Conservation (phyloP, 2,888 invertebrate genomes). For the Tubulanus polymorphus region DNA sequence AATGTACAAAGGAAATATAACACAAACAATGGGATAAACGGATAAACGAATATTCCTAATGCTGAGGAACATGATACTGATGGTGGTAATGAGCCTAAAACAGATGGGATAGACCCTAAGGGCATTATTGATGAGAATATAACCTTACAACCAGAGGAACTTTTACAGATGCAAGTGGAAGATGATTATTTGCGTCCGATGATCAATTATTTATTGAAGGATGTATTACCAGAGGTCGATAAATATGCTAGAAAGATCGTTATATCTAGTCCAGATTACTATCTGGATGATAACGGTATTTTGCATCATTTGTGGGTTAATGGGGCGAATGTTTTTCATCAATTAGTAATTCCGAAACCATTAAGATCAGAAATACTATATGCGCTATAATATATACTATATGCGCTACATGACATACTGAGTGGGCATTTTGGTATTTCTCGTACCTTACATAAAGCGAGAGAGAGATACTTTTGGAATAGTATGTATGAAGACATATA, state of each 20-base stretch:
- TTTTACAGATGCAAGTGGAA: neutral
- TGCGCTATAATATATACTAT: neutral
- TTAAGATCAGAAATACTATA: neutral
- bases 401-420: too few species aligned
- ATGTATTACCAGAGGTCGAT: neutral
- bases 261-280: neutral
- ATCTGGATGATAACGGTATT: neutral
- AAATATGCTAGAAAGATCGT: neutral
- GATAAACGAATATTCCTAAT: too few species aligned
- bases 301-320: neutral
- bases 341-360: neutral
- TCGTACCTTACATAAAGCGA: neutral
- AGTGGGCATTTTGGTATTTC: neutral
- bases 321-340: neutral
- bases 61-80: too few species aligned
- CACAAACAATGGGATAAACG: too few species aligned
- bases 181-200: neutral
- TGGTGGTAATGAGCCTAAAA: too few species aligned
- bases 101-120: too few species aligned
- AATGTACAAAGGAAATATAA: too few species aligned
- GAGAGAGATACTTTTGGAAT: neutral
- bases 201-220: neutral
- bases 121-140: too few species aligned
- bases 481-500: too few species aligned
- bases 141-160: too few species aligned